Percentiles rank a stretch among this genome's conserved stretches.
These are phyloP conservation scores for Tauraco hartlaubi DNA, from an alignment of 2,797 vertebrate species.

Conservation along the genomic window DNA sequence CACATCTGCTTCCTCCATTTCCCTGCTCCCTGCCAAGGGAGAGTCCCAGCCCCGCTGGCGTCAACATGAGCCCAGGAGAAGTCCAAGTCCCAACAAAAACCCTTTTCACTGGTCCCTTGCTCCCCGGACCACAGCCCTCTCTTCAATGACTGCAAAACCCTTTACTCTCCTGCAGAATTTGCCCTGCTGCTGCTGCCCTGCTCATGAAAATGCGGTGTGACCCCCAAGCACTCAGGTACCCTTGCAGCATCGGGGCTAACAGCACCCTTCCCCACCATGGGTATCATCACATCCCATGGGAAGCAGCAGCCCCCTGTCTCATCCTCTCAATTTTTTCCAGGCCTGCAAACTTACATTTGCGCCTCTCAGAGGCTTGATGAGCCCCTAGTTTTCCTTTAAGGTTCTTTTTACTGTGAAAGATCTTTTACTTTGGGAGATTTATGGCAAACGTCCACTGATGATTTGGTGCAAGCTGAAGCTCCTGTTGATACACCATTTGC, in stretches of 20 bases:
- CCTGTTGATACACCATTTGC: not conserved
- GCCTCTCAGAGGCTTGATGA: not conserved
- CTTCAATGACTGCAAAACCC: not conserved
- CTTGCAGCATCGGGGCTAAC: not conserved
- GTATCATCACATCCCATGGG: not conserved
- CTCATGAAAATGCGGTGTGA: fast-evolving
- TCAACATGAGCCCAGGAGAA: not conserved
- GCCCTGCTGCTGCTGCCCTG: not conserved
- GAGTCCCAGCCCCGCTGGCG: not conserved
- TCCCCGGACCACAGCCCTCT: not conserved
- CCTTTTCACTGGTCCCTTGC: not conserved
- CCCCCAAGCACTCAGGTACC: not conserved
- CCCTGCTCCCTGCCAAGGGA: not conserved
- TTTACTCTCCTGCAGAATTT: not conserved
- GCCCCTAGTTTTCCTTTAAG: not conserved
- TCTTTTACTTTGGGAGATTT: not conserved
- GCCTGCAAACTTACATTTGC: not conserved
- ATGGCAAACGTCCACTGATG: not conserved
- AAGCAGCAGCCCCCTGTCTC: not conserved
- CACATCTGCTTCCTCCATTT: conserved; percentile 37
- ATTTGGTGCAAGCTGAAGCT: not conserved
- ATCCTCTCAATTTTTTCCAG: not conserved
- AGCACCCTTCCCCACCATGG: not conserved
- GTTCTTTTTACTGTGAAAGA: not conserved
- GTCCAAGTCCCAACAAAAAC: conserved; percentile 7